A percentile compares a stretch with the other conserved stretches of the same genome.
phyloP scores from a whole-genome alignment of 2,113 vertebrate genomes.

The Mugil cephalus region DNA sequence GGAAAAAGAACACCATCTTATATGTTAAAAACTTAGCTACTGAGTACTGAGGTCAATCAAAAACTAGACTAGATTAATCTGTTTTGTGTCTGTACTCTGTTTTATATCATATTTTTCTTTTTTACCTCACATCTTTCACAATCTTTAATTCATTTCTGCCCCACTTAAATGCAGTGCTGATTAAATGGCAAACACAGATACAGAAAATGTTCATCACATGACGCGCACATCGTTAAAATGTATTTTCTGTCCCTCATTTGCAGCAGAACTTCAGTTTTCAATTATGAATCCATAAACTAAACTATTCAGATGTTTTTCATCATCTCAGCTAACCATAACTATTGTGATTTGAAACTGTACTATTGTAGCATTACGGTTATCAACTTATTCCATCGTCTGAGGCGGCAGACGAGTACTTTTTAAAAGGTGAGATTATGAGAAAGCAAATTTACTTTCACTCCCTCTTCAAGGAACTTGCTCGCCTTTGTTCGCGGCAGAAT shows the following conservation, averaged over 20 bases:
- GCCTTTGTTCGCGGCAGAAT: slow-evolving; percentile 54
- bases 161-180: not conserved
- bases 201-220: not conserved
- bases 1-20: slow-evolving; percentile 30
- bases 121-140: slow-evolving; percentile 8
- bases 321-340: not conserved
- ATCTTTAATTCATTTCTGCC: slow-evolving; percentile 18
- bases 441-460: slow-evolving; percentile 25
- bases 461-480: slow-evolving; percentile 15
- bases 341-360: slow-evolving; percentile 28
- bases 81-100: no score
- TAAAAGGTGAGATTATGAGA: not conserved
- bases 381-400: slow-evolving; percentile 12
- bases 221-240: slow-evolving; percentile 3
- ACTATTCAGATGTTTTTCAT: slow-evolving; percentile 5
- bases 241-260: not conserved
- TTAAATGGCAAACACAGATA: not conserved
- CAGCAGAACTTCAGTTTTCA: slow-evolving; percentile 14
- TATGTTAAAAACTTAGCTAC: slow-evolving; percentile 37
- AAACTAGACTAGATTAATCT: no score
- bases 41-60: not conserved
- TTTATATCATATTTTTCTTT: no score
- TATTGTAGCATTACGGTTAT: slow-evolving; percentile 6
- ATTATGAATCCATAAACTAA: slow-evolving; percentile 7
- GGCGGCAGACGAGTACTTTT: slow-evolving; percentile 30